Evolutionary conservation across 2,113 vertebrate species (phyloP).

Genomic region (Takifugu flavidus): DNA sequence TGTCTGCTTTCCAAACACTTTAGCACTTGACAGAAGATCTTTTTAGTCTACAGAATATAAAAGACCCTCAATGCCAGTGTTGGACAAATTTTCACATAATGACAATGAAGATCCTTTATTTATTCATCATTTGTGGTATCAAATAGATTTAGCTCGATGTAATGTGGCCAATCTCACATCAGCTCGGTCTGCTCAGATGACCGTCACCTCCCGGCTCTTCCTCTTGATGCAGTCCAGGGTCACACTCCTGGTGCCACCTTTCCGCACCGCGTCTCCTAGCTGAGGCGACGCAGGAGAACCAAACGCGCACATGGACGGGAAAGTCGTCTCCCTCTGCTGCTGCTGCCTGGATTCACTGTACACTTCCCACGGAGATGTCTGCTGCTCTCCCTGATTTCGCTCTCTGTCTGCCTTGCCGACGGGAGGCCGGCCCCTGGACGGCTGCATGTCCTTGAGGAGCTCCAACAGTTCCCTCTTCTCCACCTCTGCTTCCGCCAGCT

Average conservation of each 20-base stretch:
- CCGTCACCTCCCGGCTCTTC: slow-evolving; percentile 81
- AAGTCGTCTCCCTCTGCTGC: slow-evolving; percentile 49
- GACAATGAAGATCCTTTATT: too few relatives aligned
- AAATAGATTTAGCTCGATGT: background rate
- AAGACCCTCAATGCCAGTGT: background rate
- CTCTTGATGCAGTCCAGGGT: slow-evolving; percentile 81
- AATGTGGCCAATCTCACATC: background rate
- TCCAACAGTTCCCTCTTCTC: slow-evolving; percentile 83
- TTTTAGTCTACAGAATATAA: background rate
- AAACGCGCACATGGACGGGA: slow-evolving; percentile 7
- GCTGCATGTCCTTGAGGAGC: slow-evolving; percentile 78
- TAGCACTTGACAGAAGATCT: background rate
- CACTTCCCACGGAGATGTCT: slow-evolving; percentile 21
- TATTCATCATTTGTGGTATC: too few relatives aligned
- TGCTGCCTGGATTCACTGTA: slow-evolving; percentile 10
- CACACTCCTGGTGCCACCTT: slow-evolving; percentile 67
- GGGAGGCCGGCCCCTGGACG: slow-evolving; percentile 46
- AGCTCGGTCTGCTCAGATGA: slow-evolving; percentile 69
- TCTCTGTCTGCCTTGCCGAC: slow-evolving; percentile 17
- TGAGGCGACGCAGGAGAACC: slow-evolving; percentile 42
- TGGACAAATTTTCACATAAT: too few relatives aligned
- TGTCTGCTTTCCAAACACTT: background rate
- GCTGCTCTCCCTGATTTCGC: slow-evolving; percentile 31
- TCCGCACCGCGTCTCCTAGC: slow-evolving; percentile 61
- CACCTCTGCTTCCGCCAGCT: slow-evolving; percentile 82